Evolutionary conservation across 2,797 vertebrate genomes (phyloP), one percentile per base, ranked within the genome.

Genomic region (Pristis pectinata): DNA sequence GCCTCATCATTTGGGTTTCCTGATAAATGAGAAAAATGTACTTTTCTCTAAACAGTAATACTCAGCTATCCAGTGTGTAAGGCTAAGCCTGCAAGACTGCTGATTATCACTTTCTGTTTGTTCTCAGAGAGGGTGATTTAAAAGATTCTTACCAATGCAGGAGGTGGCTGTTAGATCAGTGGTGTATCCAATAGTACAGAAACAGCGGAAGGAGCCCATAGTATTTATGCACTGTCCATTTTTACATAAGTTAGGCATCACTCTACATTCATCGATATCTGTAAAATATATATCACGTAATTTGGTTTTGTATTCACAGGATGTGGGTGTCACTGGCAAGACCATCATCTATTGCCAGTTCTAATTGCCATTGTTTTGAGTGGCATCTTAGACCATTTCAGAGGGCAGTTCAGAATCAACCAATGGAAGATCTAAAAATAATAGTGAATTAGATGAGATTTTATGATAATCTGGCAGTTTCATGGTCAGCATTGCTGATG

Each of bases 211-310:
- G 64, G 98, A 98, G 44, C 98, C 98, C 0, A 98, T 97, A 89
- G 96, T 98, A 96, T 99, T 99, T 96, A 99, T 97, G 95, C 98
- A 99, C 96, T 98, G 97, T 0, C 98, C 98, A 0, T 99, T 98
- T 79, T 95, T 97, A 95, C 99, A 99, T 95, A 99, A 96, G 95
- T 97, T 97, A 13, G 98, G 97, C 95, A 99, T 96, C 53, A 99
- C 97, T 64, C 95, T 97, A 95, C 98, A 99, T 96, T 99, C 98
- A 0, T 99, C 98, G 59, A 99, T 98, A 95, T 99, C 98, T 99
- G 96, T 0, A 59, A 85, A n/a, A 41, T 37, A 41, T 44, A 34
- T 59, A 59, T 61, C 30, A 27, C 19, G 30, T 24, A 22, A 24
- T 3, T 72, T 72, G 13, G 64, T 67, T 67, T 17, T 67, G 64